phyloP scores from a whole-genome alignment of 2,113 vertebrate genomes.

The Apteryx mantelli region DNA sequence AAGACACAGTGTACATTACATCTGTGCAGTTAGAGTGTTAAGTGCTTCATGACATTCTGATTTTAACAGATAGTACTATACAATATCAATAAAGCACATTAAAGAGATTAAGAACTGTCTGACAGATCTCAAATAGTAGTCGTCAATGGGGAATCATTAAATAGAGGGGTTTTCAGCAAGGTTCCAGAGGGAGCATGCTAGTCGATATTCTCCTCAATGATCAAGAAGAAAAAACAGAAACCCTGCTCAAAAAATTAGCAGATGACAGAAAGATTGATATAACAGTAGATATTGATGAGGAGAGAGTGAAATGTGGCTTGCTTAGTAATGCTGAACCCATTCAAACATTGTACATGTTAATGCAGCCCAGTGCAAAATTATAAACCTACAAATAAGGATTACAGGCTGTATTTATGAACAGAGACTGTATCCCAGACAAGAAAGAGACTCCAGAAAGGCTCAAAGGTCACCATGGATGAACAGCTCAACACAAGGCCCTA shows the following conservation, averaged over 20 bases:
- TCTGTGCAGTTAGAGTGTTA: background rate
- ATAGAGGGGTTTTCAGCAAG: background rate
- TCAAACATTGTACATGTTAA: background rate
- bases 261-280: constrained; percentile 61
- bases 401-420: background rate
- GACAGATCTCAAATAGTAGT: constrained; percentile 22
- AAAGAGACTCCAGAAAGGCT: constrained; percentile 25
- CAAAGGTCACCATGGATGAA: constrained; percentile 56
- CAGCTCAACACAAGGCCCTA: constrained; percentile 53
- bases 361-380: background rate
- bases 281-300: constrained; percentile 54
- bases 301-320: constrained; percentile 43
- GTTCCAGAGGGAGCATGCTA: background rate
- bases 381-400: background rate
- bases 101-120: background rate
- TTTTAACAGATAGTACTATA: background rate
- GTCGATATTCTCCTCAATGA: background rate
- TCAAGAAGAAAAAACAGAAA: background rate
- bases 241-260: background rate
- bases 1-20: fast-evolving
- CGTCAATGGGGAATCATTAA: background rate
- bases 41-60: background rate
- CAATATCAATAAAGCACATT: background rate
- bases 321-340: constrained; percentile 27
- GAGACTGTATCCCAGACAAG: constrained; percentile 23